Base-by-base conservation (phyloP, 2,113 vertebrate species). In the Forbesichthys agassizii region DNA sequence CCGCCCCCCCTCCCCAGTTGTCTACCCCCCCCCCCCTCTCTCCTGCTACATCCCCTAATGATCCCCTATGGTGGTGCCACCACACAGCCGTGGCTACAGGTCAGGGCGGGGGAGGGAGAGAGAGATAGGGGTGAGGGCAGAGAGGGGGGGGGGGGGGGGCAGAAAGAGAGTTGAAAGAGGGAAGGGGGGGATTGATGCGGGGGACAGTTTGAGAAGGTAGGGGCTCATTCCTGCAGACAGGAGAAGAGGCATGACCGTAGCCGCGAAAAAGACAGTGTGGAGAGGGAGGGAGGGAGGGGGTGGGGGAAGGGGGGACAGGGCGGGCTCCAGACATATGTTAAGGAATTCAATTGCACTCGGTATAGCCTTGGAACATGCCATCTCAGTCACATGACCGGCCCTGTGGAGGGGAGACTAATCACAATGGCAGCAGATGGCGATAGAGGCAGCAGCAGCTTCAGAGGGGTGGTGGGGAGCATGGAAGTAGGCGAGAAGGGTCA, bases 401-500 rank as follows among this genome's bases (percentile, higher is more conserved):
- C 91, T 92, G 89, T 89, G 91, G 91, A 88, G 91, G 93, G 94
- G 93, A 92, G 91, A 93, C 91, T 88, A 90, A 90, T 89, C 94
- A 97, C 97, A 98, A 98, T 98, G 97, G 96, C 90, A 96, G 96
- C 96, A 96, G 96, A 93, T 94, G 94, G 85, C 74, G 85, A 71
- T 81, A 66, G 74, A 80, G 66, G 72, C 27, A 0, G 80, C 69
- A 74, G 61, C 52, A 77, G 68, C 69, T 74, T 66, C 68, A 67
- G 46, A 64, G 68, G 66, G 69, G 61, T 49, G 86, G 72, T 67
- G 77, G 66, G 83, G 69, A 57, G 33, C 48, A 64, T 77, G 65
- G 73, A 27, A 7, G 61, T 49, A 42, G 46, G 55, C 36, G 69
- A 64, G 56, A 51, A 33, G 56, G 71, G 65, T 72, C 51, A 74